Base-by-base conservation (phyloP, 2,113 vertebrate species). In the Galeopterus variegatus region DNA sequence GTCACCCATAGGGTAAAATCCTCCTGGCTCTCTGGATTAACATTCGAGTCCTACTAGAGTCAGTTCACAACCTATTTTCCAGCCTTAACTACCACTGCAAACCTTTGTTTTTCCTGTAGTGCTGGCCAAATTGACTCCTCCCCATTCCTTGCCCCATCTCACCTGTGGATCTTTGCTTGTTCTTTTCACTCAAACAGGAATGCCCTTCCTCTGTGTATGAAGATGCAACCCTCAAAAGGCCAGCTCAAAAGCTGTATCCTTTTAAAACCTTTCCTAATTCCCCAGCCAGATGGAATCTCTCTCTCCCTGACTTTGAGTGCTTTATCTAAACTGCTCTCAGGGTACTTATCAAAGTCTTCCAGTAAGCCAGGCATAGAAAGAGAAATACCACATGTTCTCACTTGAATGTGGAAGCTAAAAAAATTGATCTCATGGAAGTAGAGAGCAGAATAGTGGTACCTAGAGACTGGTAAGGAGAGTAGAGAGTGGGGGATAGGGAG, bases 211-310 rank as follows among this genome's bases (percentile, higher is more conserved):
- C 65, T 13, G 45, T 31, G n/a, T 24, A 70, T 54, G 28, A 9
- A 11, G 84, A 95, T 75, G 56, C 31, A 41, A 67, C 58, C 31
- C 58, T 56, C 45, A 54, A 83, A 88, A 95, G 72, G 52, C 50
- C 58, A 90, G 41, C 9, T 90, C 60, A 95, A 85, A 80, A 96
- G 45, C 15, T 94, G 79, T 88, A 56, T 91, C 73, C 75, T 93
- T 91, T 90, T 50, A 76, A 96, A 95, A 86, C 7, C 24, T 88
- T 65, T 86, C 85, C 52, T 48, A 92, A 81, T 33, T 65, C 56
- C 65, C 73, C 13, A 52, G 26, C 45, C 41, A 89, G 41, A 76
- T 52, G 41, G 56, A 60, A 21, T 94, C 10, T 88, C 67, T 85
- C 8, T 41, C 28, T 90, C 31, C 26, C 50, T 67, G 82, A 65